These are phyloP conservation scores for Oxyura jamaicensis DNA, from an alignment of 2,113 vertebrate genomes.

Conservation along the genomic window DNA sequence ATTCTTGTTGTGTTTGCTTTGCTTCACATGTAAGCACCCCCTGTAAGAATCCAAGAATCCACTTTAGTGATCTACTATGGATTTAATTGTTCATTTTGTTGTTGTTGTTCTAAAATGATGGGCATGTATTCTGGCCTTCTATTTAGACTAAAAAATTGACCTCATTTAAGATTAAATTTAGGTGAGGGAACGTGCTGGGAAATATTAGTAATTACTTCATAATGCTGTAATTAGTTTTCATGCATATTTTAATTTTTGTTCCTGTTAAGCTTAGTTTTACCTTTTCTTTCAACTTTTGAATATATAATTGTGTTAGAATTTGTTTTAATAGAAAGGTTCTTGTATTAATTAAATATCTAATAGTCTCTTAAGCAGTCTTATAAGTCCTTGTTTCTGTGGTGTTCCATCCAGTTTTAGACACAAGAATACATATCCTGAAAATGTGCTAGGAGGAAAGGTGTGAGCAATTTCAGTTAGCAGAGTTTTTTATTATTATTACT, in stretches of 20 bases:
- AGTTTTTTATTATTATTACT: rapidly evolving
- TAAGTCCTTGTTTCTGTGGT: neutral
- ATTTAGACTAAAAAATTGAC: neutral
- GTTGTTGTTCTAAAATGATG: neutral
- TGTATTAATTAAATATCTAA: neutral
- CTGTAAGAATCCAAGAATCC: neutral
- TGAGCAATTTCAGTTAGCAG: neutral
- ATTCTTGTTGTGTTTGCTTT: neutral
- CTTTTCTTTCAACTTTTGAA: neutral
- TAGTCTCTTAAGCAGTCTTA: neutral
- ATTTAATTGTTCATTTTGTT: neutral
- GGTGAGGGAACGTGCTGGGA: neutral
- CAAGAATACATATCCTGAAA: neutral
- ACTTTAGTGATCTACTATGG: neutral
- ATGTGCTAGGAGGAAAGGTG: neutral
- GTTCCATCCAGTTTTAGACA: neutral
- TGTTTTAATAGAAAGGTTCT: neutral
- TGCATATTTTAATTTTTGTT: neutral
- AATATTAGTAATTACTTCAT: neutral
- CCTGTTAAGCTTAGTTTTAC: neutral
- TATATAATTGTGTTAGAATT: neutral
- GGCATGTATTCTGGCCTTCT: neutral
- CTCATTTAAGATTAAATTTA: neutral
- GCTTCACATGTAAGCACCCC: neutral
- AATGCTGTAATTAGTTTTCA: neutral